Evolutionary conservation across 2,113 vertebrate genomes (phyloP), one percentile per base, ranked within the genome.

Genomic region (Poeciliopsis turrubarensis): DNA sequence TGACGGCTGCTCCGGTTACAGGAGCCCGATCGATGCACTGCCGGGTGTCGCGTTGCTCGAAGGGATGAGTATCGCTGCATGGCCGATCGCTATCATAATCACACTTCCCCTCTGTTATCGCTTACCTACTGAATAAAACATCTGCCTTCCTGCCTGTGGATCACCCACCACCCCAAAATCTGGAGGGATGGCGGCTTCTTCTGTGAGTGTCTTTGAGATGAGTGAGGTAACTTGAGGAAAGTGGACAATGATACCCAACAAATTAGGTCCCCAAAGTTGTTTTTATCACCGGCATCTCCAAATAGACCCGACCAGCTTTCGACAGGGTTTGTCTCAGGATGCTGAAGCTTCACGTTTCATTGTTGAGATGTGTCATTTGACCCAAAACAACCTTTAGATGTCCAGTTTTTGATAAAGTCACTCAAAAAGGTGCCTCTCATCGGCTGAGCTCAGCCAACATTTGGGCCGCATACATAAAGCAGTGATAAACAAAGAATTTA

Each of bases 61-160:
- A 79, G 79, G 85, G 75, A 81, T 73, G 85, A 76, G 90, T 93
- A 92, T 92, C 81, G 86, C 88, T 83, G 89, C 87, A 83, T 87
- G 90, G 79, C 86, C 83, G 92, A 94, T 94, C 83, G 85, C 93
- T 94, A 94, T 95, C 93, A 92, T 90, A 92, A 93, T 93, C 93
- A 92, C 93, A 94, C 93, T 94, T 94, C 93, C 92, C 92, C 90
- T 91, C 91, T 87, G 90, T 93, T 92, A 94, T 93, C 92, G 73
- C 87, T 89, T 90, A 89, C 87, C 92, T 93, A 71, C 89, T 94
- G 88, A 94, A 94, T 93, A 93, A 94, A 93, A 94, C 92, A 94
- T 94, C 75, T 85, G 81, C 84, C 89, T 91, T 93, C 90, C 93
- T 91, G 90, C 86, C 60, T 86, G 68, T 57, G 77, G 85, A 90